Conservation (phyloP, 2,888 invertebrate genomes). For the Phengaris alcon region DNA sequence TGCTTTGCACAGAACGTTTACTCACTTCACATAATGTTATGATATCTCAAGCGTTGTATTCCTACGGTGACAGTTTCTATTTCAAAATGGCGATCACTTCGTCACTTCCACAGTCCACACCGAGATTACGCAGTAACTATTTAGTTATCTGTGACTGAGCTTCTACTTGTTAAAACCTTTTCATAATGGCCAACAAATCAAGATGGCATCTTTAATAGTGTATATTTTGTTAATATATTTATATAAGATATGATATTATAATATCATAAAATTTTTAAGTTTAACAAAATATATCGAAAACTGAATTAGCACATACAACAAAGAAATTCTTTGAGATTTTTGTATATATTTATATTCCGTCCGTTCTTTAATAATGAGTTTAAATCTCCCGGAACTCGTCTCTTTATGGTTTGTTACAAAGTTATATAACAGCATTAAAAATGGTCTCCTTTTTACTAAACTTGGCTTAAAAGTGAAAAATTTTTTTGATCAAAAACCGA, state of each 20-base stretch:
- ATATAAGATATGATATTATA: too few species aligned
- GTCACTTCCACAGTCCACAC: neutral
- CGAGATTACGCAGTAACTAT: too few species aligned
- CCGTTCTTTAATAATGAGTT: neutral
- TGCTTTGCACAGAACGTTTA: neutral
- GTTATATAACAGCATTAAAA: neutral
- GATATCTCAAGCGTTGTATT: neutral
- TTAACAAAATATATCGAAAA: neutral
- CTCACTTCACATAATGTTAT: neutral
- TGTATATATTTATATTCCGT: neutral
- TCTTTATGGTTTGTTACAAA: slow-evolving; percentile 1
- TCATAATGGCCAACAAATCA: too few species aligned
- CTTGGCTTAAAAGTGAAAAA: neutral
- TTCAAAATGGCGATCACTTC: neutral
- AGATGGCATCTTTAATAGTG: too few species aligned
- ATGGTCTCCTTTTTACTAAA: neutral
- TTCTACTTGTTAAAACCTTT: too few species aligned
- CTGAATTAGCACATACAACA: neutral
- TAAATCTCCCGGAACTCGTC: neutral
- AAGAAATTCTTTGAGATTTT: neutral
- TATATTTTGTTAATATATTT: too few species aligned
- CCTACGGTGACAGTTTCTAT: neutral
- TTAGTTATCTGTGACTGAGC: too few species aligned
- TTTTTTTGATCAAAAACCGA: neutral
- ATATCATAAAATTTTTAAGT: too few species aligned